Percentiles rank a stretch among this genome's conserved stretches.
These are phyloP conservation scores for Uria lomvia DNA, from an alignment of 2,113 vertebrate genomes.

Conservation along the genomic window DNA sequence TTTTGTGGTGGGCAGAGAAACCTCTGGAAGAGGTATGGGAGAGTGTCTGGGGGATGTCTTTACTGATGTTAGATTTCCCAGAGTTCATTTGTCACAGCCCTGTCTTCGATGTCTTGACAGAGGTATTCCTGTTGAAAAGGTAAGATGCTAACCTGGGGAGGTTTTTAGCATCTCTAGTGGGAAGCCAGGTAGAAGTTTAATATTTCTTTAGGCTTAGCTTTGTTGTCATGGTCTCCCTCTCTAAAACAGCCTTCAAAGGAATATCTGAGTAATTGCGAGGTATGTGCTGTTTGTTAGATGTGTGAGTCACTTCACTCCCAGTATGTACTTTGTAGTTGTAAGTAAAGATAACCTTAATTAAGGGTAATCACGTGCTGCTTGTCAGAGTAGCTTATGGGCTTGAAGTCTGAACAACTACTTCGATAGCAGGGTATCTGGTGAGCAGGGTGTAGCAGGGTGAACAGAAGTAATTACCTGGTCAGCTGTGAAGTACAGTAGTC, in stretches of 20 bases:
- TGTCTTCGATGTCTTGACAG: neutral
- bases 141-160: neutral
- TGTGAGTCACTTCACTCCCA: neutral
- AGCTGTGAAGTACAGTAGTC: neutral
- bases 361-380: neutral
- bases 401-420: neutral
- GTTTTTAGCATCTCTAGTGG: neutral
- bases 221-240: neutral
- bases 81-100: neutral
- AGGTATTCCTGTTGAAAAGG: neutral
- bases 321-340: neutral
- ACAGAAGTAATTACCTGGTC: neutral
- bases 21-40: neutral
- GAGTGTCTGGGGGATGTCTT: neutral
- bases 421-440: neutral
- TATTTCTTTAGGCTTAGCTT: neutral
- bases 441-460: neutral
- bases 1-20: neutral
- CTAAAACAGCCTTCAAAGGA: conserved; percentile 20
- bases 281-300: neutral
- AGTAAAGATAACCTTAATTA: conserved; percentile 17
- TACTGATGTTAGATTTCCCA: neutral
- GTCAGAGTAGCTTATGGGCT: neutral
- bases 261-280: conserved; percentile 5
- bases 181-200: neutral